Percentiles rank a stretch among this genome's conserved stretches.
These are phyloP conservation scores for Dicyrtoma fusca DNA, from an alignment of 2,888 invertebrate species.

Conservation along the genomic window DNA sequence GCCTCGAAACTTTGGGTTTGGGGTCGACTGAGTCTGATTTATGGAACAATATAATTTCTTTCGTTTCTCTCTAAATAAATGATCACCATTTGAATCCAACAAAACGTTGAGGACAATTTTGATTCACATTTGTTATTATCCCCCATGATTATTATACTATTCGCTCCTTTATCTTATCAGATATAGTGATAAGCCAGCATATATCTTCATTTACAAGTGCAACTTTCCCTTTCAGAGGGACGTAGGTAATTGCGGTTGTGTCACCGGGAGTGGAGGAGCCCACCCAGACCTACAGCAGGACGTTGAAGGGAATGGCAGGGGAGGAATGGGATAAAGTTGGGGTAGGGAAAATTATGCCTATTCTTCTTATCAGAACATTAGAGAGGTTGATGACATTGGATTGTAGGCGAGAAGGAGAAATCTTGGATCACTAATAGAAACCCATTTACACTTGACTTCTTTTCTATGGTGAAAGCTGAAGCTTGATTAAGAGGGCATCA, in stretches of 20 bases:
- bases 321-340: background rate
- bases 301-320: background rate
- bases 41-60: conserved; percentile 27
- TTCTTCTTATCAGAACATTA: conserved; percentile 21
- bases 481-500: conserved; percentile 12
- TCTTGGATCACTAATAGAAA: conserved; percentile 34
- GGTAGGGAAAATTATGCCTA: conserved; percentile 5
- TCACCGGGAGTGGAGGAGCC: background rate
- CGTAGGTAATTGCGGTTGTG: background rate
- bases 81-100: too few species aligned
- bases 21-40: conserved; percentile 8
- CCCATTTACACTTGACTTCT: conserved; percentile 41
- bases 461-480: conserved; percentile 17
- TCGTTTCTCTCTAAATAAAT: background rate
- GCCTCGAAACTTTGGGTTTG: background rate
- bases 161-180: too few species aligned
- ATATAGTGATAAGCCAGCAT: too few species aligned
- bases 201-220: too few species aligned
- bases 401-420: conserved; percentile 13
- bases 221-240: background rate
- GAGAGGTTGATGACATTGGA: conserved; percentile 16
- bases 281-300: background rate
- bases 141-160: too few species aligned
- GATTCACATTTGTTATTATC: too few species aligned
- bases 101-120: too few species aligned